phyloP scores from a whole-genome alignment of 2,888 invertebrate genomes.

The Drosophila anomelani region DNA sequence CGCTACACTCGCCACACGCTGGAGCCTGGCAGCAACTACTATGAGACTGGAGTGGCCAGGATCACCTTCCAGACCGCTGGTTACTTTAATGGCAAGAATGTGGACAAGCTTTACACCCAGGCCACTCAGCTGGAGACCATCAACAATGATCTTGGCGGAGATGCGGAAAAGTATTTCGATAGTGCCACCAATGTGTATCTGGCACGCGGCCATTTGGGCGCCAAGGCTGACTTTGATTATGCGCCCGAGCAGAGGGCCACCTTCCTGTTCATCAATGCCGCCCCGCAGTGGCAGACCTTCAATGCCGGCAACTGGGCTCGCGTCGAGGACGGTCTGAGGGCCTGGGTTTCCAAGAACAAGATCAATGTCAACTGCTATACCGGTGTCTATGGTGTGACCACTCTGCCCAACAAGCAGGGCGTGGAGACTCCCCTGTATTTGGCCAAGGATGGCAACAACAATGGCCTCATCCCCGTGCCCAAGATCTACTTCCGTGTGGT shows the following conservation, averaged over 20 bases:
- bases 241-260: constrained; percentile 86
- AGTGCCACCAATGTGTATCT: constrained; percentile 70
- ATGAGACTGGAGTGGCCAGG: constrained; percentile 84
- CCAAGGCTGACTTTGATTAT: constrained; percentile 86
- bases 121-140: constrained; percentile 82
- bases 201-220: constrained; percentile 86
- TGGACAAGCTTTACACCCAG: constrained; percentile 83
- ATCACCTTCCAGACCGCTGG: constrained; percentile 81
- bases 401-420: constrained; percentile 85
- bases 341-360: constrained; percentile 72
- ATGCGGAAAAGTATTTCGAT: constrained; percentile 72
- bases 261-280: constrained; percentile 86
- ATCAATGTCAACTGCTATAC: constrained; percentile 86
- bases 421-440: constrained; percentile 83
- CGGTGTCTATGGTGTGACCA: constrained; percentile 86
- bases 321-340: constrained; percentile 85
- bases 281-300: constrained; percentile 87
- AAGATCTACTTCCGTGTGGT: constrained; percentile 87
- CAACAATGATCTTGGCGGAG: constrained; percentile 78
- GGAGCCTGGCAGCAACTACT: constrained; percentile 84
- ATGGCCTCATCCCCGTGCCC: constrained; percentile 86
- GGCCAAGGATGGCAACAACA: constrained; percentile 77
- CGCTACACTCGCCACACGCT: constrained; percentile 84
- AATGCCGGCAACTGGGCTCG: constrained; percentile 87
- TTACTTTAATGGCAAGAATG: constrained; percentile 81